A percentile compares a stretch with the other conserved stretches of the same genome.
These are phyloP conservation scores for Ectropis crepuscularia DNA, from an alignment of 2,888 invertebrate genomes.

Conservation along the genomic window DNA sequence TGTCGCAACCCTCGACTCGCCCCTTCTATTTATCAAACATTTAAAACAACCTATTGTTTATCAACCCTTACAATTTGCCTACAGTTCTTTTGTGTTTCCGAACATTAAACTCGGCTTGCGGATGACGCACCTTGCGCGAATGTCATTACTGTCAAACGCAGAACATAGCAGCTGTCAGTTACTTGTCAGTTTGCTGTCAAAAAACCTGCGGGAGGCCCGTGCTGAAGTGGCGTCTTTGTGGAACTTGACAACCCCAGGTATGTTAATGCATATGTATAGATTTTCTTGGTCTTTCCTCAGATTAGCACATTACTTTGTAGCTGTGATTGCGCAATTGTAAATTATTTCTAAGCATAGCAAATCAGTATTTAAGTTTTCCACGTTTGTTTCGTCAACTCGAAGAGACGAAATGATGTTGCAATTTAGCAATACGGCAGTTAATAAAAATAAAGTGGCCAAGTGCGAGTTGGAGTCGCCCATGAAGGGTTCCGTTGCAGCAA, in stretches of 20 bases:
- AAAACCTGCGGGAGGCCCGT: slow-evolving; percentile 24
- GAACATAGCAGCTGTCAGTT: slow-evolving; percentile 42
- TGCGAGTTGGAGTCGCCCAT: too few relatives aligned
- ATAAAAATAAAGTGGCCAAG: too few relatives aligned
- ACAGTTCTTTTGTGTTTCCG: slow-evolving; percentile 19
- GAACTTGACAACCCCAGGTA: background rate
- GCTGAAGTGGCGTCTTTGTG: background rate
- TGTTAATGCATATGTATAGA: background rate
- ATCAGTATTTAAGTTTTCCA: too few relatives aligned
- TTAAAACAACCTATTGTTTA: slow-evolving; percentile 6
- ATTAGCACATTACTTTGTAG: too few relatives aligned
- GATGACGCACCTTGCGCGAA: slow-evolving; percentile 44
- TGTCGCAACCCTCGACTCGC: background rate
- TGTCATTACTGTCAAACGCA: slow-evolving; percentile 67
- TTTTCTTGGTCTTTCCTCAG: too few relatives aligned
- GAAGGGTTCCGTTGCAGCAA: too few relatives aligned
- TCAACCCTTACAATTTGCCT: slow-evolving; percentile 7
- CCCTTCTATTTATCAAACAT: slow-evolving; percentile 4
- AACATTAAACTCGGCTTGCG: slow-evolving; percentile 20
- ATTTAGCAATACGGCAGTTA: too few relatives aligned
- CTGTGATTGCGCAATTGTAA: too few relatives aligned
- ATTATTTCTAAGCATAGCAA: too few relatives aligned
- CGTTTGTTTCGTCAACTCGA: too few relatives aligned
- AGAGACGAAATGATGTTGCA: too few relatives aligned
- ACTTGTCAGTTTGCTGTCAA: slow-evolving; percentile 15